Evolutionary conservation across 2,113 vertebrate species (phyloP).

Genomic region (Actinemys pallida): DNA sequence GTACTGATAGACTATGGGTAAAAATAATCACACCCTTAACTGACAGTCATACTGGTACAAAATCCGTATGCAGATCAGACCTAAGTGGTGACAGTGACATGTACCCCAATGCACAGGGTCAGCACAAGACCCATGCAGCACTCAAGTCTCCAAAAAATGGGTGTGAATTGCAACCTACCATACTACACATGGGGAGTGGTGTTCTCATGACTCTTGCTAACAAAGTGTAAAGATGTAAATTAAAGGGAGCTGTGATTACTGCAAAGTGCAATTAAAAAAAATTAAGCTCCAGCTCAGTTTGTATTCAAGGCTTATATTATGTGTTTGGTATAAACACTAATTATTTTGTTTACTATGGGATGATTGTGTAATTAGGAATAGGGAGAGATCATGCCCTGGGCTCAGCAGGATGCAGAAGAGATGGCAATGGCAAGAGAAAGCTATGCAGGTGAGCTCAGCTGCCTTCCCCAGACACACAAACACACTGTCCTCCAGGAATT

Average conservation of each 20-base stretch:
- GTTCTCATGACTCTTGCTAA: neutral
- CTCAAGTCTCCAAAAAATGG: neutral
- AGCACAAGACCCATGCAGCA: neutral
- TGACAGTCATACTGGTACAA: no score
- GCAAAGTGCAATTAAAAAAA: neutral
- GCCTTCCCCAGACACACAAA: neutral
- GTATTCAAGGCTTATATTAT: neutral
- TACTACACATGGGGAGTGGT: neutral
- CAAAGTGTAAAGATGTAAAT: neutral
- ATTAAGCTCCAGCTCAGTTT: neutral
- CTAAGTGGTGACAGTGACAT: no score
- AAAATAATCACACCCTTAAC: no score
- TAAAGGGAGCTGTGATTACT: neutral
- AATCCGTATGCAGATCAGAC: no score
- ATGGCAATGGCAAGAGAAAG: neutral
- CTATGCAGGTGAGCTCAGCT: rapidly evolving
- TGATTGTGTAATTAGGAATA: neutral
- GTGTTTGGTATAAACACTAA: neutral
- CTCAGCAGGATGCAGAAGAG: neutral
- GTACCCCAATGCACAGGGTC: neutral
- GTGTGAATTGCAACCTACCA: rapidly evolving
- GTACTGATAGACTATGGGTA: no score
- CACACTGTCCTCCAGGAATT: neutral
- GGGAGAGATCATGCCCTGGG: neutral
- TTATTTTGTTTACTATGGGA: neutral